A percentile compares a stretch with the other conserved stretches of the same genome.
Conservation (phyloP, 2,888 invertebrate species). For the Drosophila diplacantha region DNA sequence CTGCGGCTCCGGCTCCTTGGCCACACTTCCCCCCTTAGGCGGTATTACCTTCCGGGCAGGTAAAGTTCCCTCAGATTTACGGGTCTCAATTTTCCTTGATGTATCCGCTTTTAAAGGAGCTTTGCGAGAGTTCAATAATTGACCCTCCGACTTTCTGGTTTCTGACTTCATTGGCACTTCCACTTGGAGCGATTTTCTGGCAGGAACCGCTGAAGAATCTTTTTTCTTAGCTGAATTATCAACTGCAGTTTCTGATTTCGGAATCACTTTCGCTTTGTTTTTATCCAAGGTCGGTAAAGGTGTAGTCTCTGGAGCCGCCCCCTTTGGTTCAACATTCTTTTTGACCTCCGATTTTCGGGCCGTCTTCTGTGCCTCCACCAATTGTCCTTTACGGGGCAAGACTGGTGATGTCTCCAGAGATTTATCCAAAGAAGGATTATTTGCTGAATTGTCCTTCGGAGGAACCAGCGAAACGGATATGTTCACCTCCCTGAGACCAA, state of each 20-base stretch:
- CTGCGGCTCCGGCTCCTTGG: neutral
- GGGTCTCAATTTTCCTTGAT: neutral
- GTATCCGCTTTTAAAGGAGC: neutral
- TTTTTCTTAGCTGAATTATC: neutral
- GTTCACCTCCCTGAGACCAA: conserved; percentile 16
- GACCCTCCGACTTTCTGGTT: neutral
- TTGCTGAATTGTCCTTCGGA: conserved; percentile 6
- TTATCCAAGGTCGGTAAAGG: neutral
- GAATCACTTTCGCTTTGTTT: neutral
- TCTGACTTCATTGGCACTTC: conserved; percentile 3
- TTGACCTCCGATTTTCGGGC: conserved; percentile 5
- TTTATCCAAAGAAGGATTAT: neutral
- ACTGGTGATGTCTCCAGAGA: neutral
- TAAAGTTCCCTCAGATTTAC: conserved; percentile 2
- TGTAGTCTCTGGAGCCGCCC: neutral
- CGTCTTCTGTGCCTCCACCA: conserved; percentile 1
- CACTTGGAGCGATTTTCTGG: neutral
- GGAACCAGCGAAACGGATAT: conserved; percentile 31
- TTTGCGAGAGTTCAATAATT: neutral
- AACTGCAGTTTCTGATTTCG: neutral
- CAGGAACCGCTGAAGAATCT: neutral
- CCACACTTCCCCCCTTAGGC: neutral
- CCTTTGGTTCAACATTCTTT: conserved; percentile 3
- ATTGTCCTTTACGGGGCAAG: neutral
- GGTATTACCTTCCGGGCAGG: neutral